A percentile compares a stretch with the other conserved stretches of the same genome.
phyloP scores from a whole-genome alignment of 2,113 vertebrate species.

The Pygathrix nemaeus region DNA sequence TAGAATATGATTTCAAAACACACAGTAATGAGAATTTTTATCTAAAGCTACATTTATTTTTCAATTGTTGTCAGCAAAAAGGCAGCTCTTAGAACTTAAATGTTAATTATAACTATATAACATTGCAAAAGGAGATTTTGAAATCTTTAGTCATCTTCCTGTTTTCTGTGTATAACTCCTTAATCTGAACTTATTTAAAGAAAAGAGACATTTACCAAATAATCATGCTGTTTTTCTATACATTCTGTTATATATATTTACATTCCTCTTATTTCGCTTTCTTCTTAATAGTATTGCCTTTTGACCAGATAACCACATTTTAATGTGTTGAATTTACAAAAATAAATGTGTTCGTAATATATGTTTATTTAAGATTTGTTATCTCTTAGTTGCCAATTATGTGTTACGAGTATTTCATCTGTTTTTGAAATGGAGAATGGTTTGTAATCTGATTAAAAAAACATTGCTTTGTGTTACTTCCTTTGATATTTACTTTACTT shows the following conservation, averaged over 20 bases:
- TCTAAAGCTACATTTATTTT: background rate
- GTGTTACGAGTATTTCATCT: background rate
- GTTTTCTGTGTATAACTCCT: background rate
- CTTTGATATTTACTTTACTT: constrained; percentile 22
- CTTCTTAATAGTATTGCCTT: background rate
- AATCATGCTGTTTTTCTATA: background rate
- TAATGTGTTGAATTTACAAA: background rate
- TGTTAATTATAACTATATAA: background rate
- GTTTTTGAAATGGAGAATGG: constrained; percentile 40
- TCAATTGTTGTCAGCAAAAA: background rate
- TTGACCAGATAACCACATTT: background rate
- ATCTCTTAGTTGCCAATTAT: background rate
- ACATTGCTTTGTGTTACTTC: background rate
- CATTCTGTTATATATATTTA: too few relatives aligned
- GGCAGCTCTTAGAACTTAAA: background rate
- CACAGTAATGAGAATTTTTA: background rate
- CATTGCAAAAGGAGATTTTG: background rate
- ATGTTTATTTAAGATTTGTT: background rate
- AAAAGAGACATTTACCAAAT: background rate
- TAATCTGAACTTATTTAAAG: background rate
- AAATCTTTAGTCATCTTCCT: background rate
- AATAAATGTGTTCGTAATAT: background rate
- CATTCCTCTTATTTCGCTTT: background rate
- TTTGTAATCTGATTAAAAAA: constrained; percentile 9
- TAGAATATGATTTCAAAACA: background rate